A percentile compares a stretch with the other conserved stretches of the same genome.
phyloP scores from a whole-genome alignment of 2,888 invertebrate species.

The Salticus scenicus region DNA sequence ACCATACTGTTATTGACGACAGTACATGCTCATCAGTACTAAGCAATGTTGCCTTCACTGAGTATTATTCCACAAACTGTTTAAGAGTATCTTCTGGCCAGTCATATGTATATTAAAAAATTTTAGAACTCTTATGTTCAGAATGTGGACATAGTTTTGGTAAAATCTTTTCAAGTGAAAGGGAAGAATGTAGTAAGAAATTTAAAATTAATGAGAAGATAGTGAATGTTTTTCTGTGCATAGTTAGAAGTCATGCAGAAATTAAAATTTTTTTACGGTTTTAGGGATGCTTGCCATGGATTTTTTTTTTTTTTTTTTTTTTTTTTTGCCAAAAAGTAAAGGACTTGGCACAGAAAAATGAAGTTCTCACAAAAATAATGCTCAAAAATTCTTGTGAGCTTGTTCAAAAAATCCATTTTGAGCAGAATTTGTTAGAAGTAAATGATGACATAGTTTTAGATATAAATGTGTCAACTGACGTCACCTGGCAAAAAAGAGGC shows the following conservation, averaged over 20 bases:
- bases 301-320: no score
- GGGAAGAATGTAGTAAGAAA: neutral
- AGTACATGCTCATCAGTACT: neutral
- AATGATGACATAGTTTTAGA: neutral
- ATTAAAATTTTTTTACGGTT: neutral
- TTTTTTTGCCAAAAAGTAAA: no score
- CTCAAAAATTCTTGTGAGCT: neutral
- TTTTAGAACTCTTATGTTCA: neutral
- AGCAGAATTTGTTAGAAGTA: neutral
- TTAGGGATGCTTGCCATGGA: neutral
- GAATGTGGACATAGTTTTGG: neutral
- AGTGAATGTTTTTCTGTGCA: neutral
- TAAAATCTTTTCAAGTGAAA: neutral
- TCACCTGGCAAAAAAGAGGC: slow-evolving; percentile 14
- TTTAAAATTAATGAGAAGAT: neutral
- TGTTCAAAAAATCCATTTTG: neutral
- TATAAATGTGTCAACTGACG: slow-evolving; percentile 9
- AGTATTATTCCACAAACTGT: neutral
- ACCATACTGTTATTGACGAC: neutral
- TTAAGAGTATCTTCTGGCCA: neutral
- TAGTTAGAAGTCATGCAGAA: neutral
- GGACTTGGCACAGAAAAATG: neutral
- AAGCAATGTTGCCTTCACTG: neutral
- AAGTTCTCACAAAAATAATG: neutral
- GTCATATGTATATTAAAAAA: neutral